Base-by-base conservation (phyloP, 2,797 vertebrate genomes). In the Carcharodon carcharias region DNA sequence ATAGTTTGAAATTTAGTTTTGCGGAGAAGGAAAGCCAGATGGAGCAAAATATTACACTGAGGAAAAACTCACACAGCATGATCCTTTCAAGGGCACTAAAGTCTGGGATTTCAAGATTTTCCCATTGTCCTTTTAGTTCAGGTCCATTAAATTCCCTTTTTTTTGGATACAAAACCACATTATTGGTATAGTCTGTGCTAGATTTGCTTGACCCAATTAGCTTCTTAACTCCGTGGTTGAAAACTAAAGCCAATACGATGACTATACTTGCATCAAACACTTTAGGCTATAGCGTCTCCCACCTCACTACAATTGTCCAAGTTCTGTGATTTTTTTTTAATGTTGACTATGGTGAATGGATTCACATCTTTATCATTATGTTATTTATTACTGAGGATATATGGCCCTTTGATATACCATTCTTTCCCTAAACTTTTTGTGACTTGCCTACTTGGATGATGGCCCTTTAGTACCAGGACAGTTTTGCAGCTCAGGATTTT, bases 1-100 rank as follows among this genome's bases (percentile, higher is more conserved):
- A 95, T 73, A 56, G 67, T 95, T 95, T 95, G 69, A 56, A 95
- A 73, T 95, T 77, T 95, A 95, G 69, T 95, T 95, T 73, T 95
- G 45, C 16, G 31, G 16, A 77, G 94, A 95, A 95, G 54, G 94
- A 54, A 71, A 77, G 94, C 67, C 94, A 95, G 94, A 95, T 95
- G 69, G 94, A 73, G 67, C 63, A 71, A 73, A 69, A 95, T 40
- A 93, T n/a, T 40, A 67, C n/a, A 67, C 61, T 67, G n/a, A 93
- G 18, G 91, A 67, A 67, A 93, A 93, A 45, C 63, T 23, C 91
- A 93, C 63, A 93, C 63, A 65, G 63, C 63, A 93, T 21, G n/a
- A 93, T 67, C n/a, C 63, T 65, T 93, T 93, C 91, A 93, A 93
- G 91, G 91, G 18, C 91, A 67, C n/a, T 67, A 26, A 67, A 67